These are phyloP conservation scores for Petrocephalus microphthalmus DNA, from an alignment of 2,113 vertebrate species.

Conservation along the genomic window DNA sequence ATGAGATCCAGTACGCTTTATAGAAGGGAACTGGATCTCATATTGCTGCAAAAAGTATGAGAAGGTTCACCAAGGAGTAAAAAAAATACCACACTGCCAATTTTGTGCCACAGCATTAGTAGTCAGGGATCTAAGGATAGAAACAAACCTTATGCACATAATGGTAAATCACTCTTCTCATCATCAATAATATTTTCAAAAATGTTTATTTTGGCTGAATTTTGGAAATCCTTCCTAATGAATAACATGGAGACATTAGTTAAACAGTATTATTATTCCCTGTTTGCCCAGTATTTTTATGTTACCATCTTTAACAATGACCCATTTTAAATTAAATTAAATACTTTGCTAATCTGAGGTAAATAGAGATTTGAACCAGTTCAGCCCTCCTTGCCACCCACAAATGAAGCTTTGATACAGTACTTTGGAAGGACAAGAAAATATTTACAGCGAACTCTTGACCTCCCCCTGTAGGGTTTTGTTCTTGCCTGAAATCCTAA, in stretches of 20 bases:
- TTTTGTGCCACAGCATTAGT: neutral
- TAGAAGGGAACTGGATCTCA: neutral
- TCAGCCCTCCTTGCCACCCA: neutral
- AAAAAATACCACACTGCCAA: neutral
- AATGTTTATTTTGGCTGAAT: neutral
- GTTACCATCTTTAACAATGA: neutral
- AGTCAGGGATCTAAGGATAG: neutral
- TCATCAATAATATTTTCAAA: neutral
- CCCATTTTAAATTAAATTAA: neutral
- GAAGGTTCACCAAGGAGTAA: neutral
- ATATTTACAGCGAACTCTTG: neutral
- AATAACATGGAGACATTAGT: neutral
- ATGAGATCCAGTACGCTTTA: neutral
- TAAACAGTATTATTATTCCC: neutral
- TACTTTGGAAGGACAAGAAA: slow-evolving; percentile 5
- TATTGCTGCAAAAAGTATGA: neutral
- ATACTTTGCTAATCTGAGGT: neutral
- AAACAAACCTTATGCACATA: neutral
- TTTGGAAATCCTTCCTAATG: neutral
- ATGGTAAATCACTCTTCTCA: neutral
- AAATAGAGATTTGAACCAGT: neutral
- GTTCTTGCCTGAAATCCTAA: neutral
- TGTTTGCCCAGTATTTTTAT: neutral
- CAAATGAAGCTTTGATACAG: neutral
- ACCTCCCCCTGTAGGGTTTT: neutral